Evolutionary conservation across 2,797 vertebrate genomes (phyloP).

Genomic region (Stomatorhinus walkeri): DNA sequence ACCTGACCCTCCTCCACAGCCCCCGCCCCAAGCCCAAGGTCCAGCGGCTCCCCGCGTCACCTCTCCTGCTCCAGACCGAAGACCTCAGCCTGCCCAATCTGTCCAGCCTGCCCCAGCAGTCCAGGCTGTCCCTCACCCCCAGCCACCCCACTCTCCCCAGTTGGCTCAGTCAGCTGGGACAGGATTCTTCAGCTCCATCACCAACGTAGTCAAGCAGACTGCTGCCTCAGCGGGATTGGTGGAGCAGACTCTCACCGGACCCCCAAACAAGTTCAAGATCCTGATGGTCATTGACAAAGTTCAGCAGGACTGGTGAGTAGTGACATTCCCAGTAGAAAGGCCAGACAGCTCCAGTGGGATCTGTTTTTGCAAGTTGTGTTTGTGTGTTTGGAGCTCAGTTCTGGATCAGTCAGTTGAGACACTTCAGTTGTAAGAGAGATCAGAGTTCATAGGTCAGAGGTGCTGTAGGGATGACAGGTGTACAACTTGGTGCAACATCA

Average conservation of each 20-base stretch:
- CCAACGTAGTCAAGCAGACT: constrained; percentile 92
- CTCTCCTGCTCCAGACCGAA: constrained; percentile 58
- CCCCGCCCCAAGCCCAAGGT: constrained; percentile 57
- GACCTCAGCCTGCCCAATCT: constrained; percentile 37
- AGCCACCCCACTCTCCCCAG: constrained; percentile 70
- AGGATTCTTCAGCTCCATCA: constrained; percentile 94
- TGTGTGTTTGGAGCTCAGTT: not conserved
- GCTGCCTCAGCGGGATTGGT: constrained; percentile 86
- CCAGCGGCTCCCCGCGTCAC: constrained; percentile 52
- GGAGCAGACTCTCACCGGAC: constrained; percentile 71
- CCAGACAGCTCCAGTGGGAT: not conserved
- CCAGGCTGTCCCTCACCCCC: constrained; percentile 55
- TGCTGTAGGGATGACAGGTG: not conserved
- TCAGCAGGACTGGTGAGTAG: constrained; percentile 86
- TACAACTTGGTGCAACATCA: not conserved
- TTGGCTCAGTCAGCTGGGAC: constrained; percentile 69
- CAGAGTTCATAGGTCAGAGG: not conserved
- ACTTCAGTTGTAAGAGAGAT: not conserved
- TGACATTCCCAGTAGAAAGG: constrained; percentile 3
- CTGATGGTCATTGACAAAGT: constrained; percentile 87
- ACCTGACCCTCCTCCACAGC: constrained; percentile 76
- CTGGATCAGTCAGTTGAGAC: not conserved
- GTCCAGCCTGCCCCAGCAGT: constrained; percentile 73
- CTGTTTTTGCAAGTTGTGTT: not conserved
- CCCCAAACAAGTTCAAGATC: constrained; percentile 80